phyloP scores from a whole-genome alignment of 2,797 vertebrate genomes.

The Emydoidea blandingii region DNA sequence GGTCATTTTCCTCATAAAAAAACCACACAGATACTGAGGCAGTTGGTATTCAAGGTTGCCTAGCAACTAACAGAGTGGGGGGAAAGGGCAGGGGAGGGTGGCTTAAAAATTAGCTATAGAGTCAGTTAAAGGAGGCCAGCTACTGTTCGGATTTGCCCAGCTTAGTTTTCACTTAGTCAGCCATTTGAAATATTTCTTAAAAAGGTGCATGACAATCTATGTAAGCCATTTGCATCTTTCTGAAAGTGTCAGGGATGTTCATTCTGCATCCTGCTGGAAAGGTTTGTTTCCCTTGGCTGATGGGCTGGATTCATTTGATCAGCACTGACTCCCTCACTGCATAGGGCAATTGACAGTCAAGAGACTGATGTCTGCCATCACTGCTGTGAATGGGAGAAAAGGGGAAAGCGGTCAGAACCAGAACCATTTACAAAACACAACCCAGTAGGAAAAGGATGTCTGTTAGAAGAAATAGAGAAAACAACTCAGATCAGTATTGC shows the following conservation, averaged over 20 bases:
- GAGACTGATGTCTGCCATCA: neutral
- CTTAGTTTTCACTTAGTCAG: neutral
- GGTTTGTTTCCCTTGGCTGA: neutral
- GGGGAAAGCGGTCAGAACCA: neutral
- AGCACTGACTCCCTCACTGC: neutral
- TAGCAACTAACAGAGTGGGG: neutral
- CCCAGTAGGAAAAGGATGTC: neutral
- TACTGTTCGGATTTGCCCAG: neutral
- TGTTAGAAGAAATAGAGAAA: neutral
- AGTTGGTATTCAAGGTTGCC: conserved; percentile 14
- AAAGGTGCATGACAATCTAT: neutral
- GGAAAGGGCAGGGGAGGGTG: neutral
- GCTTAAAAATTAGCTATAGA: neutral
- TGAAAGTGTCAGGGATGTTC: neutral
- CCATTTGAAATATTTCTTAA: neutral
- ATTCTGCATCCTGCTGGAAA: neutral
- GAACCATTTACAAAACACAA: neutral
- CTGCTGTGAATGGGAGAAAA: neutral
- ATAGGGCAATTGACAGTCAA: too few species aligned
- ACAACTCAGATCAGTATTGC: neutral
- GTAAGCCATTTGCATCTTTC: neutral
- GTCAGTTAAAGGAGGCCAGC: neutral
- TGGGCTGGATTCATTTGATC: neutral
- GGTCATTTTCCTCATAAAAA: neutral
- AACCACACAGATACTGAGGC: neutral